phyloP scores from a whole-genome alignment of 1,140 invertebrate genomes.

The Dufourea novaeangliae region DNA sequence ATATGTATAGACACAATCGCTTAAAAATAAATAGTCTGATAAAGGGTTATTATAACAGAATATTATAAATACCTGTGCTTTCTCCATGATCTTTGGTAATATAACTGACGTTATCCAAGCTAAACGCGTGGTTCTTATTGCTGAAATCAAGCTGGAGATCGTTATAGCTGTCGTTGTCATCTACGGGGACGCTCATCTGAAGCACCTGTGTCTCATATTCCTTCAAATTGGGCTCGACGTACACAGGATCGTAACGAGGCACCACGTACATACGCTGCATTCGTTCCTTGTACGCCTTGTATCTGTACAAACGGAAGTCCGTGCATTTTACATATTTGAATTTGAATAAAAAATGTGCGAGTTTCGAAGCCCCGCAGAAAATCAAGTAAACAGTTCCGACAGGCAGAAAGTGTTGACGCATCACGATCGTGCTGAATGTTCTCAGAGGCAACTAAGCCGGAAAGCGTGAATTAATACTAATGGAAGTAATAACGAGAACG shows the following conservation, averaged over 20 bases:
- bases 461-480: constrained; percentile 68
- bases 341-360: background rate
- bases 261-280: constrained; percentile 88
- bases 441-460: constrained; percentile 41
- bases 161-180: constrained; percentile 88
- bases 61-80: constrained; percentile 75
- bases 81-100: constrained; percentile 90
- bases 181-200: constrained; percentile 92
- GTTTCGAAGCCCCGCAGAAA: background rate
- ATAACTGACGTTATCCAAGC: constrained; percentile 91
- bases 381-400: background rate
- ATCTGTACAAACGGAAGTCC: constrained; percentile 78
- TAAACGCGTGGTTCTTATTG: constrained; percentile 93
- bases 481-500: constrained; percentile 56
- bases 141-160: constrained; percentile 93
- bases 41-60: too few relatives aligned
- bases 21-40: too few relatives aligned
- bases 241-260: constrained; percentile 90
- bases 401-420: background rate
- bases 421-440: constrained; percentile 9
- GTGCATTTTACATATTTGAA: background rate
- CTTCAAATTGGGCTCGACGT: constrained; percentile 89
- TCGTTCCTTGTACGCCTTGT: constrained; percentile 90
- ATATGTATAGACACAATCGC: too few relatives aligned
- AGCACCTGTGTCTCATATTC: constrained; percentile 94